Evolutionary conservation across 2,888 invertebrate genomes (phyloP).

Genomic region (Drosophila greeni): DNA sequence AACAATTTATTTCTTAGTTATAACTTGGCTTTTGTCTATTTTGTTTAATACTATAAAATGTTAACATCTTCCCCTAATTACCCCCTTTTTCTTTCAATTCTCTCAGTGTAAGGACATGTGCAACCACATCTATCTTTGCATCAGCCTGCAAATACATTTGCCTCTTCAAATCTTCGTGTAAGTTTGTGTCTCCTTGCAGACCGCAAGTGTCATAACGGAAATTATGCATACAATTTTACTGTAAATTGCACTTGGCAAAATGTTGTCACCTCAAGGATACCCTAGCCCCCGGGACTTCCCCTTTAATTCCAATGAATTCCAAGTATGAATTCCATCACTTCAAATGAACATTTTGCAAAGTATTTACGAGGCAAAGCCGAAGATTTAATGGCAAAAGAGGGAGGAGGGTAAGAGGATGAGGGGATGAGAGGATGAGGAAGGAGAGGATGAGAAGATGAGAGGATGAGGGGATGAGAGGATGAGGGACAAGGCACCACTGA

Average conservation of each 20-base stretch:
- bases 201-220: constrained; percentile 68
- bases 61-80: too few species aligned
- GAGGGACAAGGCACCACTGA: neutral
- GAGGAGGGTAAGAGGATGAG: too few species aligned
- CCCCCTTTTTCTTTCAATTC: too few species aligned
- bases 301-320: constrained; percentile 1
- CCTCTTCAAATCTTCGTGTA: constrained; percentile 9
- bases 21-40: too few species aligned
- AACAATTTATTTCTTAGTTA: too few species aligned
- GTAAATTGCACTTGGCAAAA: constrained; percentile 62
- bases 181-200: constrained; percentile 19
- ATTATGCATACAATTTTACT: constrained; percentile 67
- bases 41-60: too few species aligned
- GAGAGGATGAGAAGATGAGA: too few species aligned
- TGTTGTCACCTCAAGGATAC: constrained; percentile 44
- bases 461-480: too few species aligned
- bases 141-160: constrained; percentile 19
- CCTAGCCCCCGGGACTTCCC: neutral
- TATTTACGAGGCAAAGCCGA: constrained; percentile 38
- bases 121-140: constrained; percentile 23
- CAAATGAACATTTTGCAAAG: constrained; percentile 27
- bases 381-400: constrained; percentile 28
- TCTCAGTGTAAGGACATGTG: constrained; percentile 26
- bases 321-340: constrained; percentile 21
- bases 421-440: too few species aligned